phyloP scores from a whole-genome alignment of 2,797 vertebrate genomes.

The Pipistrellus pipistrellus region DNA sequence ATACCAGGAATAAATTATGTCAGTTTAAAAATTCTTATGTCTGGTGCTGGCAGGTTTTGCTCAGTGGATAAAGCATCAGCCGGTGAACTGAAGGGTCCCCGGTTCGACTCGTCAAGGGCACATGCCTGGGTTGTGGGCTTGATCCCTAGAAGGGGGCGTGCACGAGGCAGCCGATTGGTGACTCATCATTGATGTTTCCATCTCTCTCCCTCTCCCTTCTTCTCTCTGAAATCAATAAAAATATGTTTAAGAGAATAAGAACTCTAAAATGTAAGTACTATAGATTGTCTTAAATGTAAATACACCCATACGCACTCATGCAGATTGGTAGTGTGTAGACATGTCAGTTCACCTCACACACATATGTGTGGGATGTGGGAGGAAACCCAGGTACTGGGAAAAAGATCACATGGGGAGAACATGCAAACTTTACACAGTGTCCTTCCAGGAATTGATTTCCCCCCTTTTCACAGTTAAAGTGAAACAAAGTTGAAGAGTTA shows the following conservation, averaged over 20 bases:
- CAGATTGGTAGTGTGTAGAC: neutral
- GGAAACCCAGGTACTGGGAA: neutral
- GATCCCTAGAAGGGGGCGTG: no score
- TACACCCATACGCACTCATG: neutral
- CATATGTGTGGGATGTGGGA: neutral
- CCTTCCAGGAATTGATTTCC: neutral
- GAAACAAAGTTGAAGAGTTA: neutral
- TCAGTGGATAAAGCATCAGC: no score
- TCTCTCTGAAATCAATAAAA: no score
- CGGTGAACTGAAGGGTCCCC: no score
- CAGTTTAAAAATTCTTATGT: constrained; percentile 20
- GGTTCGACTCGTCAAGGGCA: no score
- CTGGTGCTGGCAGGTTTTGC: no score
- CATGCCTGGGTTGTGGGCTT: no score
- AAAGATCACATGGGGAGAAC: neutral
- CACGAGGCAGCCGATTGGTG: no score
- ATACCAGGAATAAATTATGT: neutral
- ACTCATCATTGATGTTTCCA: no score
- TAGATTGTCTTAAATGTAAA: neutral
- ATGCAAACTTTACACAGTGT: neutral
- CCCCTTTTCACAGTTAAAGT: neutral
- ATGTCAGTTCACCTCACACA: neutral
- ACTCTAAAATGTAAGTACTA: neutral
- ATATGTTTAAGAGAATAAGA: neutral
- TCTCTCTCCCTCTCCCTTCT: no score